These are phyloP conservation scores for Leptatherina wallacei DNA, from an alignment of 2,797 vertebrate genomes.

Conservation along the genomic window DNA sequence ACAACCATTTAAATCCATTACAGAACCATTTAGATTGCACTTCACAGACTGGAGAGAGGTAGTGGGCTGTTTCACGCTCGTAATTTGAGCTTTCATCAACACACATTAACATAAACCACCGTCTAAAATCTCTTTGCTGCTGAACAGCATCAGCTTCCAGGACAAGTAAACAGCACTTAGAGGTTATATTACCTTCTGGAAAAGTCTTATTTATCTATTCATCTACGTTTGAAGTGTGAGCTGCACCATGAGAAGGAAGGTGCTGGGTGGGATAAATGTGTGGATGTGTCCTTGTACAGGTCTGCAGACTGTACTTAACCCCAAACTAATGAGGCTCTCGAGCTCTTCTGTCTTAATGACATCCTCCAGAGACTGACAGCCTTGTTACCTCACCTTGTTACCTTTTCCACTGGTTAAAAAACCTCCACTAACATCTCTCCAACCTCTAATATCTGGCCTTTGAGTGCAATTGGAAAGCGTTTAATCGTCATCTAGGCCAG, in stretches of 20 bases:
- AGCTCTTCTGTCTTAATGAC: constrained; percentile 67
- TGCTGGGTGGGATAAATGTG: background rate
- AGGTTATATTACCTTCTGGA: constrained; percentile 6
- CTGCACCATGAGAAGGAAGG: background rate
- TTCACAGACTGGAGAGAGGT: constrained; percentile 8
- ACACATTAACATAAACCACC: constrained; percentile 14
- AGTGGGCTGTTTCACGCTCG: background rate
- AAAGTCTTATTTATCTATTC: background rate
- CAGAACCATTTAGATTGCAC: constrained; percentile 12
- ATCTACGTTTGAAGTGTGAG: background rate
- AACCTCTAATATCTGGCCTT: background rate
- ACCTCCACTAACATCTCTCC: background rate
- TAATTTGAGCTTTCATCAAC: background rate
- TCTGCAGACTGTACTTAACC: constrained; percentile 57
- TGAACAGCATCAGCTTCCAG: background rate
- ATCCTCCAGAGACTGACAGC: constrained; percentile 67
- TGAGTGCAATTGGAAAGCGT: background rate
- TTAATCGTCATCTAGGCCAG: background rate
- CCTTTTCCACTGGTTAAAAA: background rate
- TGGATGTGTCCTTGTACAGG: constrained; percentile 17
- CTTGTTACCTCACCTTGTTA: constrained; percentile 53
- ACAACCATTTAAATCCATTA: constrained; percentile 32
- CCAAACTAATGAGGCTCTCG: constrained; percentile 61
- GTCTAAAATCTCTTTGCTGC: constrained; percentile 1
- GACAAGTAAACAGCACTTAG: constrained; percentile 11